These are phyloP conservation scores for Tenthredo scrophulariae DNA, from an alignment of 2,888 invertebrate genomes.

Conservation along the genomic window DNA sequence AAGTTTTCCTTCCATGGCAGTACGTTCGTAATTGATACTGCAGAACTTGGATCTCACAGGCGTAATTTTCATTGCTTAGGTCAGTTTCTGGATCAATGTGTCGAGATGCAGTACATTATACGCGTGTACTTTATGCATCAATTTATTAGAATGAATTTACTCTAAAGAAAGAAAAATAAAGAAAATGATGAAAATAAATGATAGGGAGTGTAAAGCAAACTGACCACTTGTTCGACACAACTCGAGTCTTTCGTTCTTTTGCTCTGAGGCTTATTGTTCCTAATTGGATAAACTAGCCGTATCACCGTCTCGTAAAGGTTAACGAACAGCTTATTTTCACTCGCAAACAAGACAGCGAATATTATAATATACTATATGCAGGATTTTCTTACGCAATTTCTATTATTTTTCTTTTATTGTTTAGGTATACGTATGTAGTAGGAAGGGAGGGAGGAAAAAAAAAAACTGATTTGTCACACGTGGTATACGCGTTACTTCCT, in stretches of 20 bases:
- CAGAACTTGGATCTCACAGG: background rate
- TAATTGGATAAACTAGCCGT: slow-evolving; percentile 47
- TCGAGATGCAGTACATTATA: background rate
- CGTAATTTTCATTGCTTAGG: background rate
- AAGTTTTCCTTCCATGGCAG: background rate
- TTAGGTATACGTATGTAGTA: too few relatives aligned
- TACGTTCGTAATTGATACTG: background rate
- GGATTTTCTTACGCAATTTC: background rate
- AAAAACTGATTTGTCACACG: background rate
- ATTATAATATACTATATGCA: background rate
- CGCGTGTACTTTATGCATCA: background rate
- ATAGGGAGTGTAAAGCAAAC: background rate
- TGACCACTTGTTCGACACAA: background rate
- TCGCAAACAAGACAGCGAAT: background rate
- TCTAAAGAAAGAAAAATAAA: background rate
- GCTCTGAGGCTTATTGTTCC: slow-evolving; percentile 3
- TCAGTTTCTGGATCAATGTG: background rate
- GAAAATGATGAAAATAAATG: background rate
- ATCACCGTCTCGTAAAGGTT: slow-evolving; percentile 27
- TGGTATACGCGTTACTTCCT: slow-evolving; percentile 7
- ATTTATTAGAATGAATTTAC: background rate
- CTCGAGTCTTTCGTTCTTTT: background rate
- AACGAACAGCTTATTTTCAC: slow-evolving; percentile 27
- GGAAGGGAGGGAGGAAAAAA: background rate
- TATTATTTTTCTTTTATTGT: background rate